Evolutionary conservation across 2,113 vertebrate species (phyloP), one percentile per base, ranked within the genome.

Genomic region (Burhinus oedicnemus): DNA sequence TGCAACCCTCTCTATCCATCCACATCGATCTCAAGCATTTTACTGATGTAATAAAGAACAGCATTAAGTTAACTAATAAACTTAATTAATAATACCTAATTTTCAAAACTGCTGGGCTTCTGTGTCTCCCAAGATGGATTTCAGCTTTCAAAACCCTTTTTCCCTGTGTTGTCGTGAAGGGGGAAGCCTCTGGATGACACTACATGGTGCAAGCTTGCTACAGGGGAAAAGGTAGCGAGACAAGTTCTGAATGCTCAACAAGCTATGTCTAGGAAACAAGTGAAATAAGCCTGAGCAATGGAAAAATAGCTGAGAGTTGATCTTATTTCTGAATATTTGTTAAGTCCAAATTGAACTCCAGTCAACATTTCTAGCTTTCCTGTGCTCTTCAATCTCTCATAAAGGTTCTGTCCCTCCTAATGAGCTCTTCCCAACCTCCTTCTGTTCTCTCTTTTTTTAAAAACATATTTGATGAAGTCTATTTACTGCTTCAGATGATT

Each of bases 141-240:
- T 75, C 32, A 60, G 23, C 71, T 79, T 64, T 76, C 40, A 66
- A 92, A 45, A 5, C 11, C 29, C 2, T 42, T 87, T 83, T 68
- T 60, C 58, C 26, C 29, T 64, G n/a, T 2, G 6, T 36, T 78
- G 8, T 27, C 0, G 0, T 30, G 29, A 71, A 71, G 9, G 3
- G 6, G 7, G 2, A 84, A 82, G 30, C 21, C 51, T 51, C n/a
- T 94, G 69, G 32, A 70, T 69, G 32, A 60, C 38, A 42, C 20
- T 47, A 45, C 6, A 27, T 2, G 4, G 13, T 38, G 6, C 16
- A 92, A 80, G 32, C 45, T 78, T 84, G 42, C 60, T 62, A 30
- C 4, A 69, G 26, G 15, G 23, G 12, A 82, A 91, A 78, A 75
- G 19, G 10, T 51, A 51, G 49, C 22, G 23, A 51, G 49, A 22